These are phyloP conservation scores for Erebia ligea DNA, from an alignment of 2,888 invertebrate genomes.

Conservation along the genomic window DNA sequence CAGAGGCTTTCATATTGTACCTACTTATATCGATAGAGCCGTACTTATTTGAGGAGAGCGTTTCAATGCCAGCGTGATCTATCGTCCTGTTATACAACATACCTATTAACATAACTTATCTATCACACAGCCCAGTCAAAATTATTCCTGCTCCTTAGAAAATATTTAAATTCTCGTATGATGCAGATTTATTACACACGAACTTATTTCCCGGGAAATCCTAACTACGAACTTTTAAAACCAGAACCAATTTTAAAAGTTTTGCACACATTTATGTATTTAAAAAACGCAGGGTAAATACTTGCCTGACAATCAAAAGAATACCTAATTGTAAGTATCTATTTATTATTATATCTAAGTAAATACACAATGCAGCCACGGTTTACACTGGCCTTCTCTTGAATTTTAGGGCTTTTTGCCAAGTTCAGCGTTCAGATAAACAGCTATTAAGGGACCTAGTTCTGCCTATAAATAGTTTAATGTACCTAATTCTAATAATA, in stretches of 20 bases:
- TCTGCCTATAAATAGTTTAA: conserved; percentile 39
- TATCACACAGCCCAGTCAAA: too few relatives aligned
- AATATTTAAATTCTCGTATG: conserved; percentile 3
- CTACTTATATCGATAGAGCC: background rate
- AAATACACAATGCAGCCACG: conserved; percentile 23
- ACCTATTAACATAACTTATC: too few relatives aligned
- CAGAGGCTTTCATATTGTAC: background rate
- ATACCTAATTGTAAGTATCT: conserved; percentile 54
- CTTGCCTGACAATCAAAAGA: conserved; percentile 71
- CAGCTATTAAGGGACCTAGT: conserved; percentile 48
- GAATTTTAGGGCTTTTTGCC: conserved; percentile 47
- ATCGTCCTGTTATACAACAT: background rate
- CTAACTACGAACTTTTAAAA: conserved; percentile 62
- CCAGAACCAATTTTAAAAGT: conserved; percentile 61
- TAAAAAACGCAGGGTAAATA: conserved; percentile 74
- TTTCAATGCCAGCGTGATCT: background rate
- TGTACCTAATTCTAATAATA: conserved; percentile 19
- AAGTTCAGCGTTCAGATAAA: conserved; percentile 41
- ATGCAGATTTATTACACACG: conserved; percentile 40
- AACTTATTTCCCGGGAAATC: conserved; percentile 45
- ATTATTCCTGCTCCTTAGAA: too few relatives aligned
- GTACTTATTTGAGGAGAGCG: background rate
- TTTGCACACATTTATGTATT: conserved; percentile 62
- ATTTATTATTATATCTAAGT: conserved; percentile 40
- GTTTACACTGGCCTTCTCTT: conserved; percentile 45